Conservation (phyloP, 2,888 invertebrate genomes). For the Diploptera punctata region DNA sequence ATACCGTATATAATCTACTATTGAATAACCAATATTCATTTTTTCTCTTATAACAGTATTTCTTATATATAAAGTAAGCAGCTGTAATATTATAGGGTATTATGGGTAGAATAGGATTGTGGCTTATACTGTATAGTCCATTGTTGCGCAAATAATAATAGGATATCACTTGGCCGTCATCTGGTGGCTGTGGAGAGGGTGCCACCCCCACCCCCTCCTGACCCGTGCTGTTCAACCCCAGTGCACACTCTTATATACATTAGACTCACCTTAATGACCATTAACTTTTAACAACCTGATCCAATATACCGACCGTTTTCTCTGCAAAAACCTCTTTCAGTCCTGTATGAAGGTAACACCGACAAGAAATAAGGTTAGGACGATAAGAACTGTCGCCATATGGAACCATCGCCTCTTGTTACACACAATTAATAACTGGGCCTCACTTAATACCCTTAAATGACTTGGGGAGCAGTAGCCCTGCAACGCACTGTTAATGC, state of each 20-base stretch:
- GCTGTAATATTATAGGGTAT: too few species aligned
- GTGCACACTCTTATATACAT: not conserved
- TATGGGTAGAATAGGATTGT: too few species aligned
- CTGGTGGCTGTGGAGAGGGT: constrained; percentile 6
- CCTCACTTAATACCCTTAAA: too few species aligned
- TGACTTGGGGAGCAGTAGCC: too few species aligned
- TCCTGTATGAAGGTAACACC: not conserved
- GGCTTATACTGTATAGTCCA: too few species aligned
- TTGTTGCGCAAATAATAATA: not conserved
- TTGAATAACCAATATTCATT: too few species aligned
- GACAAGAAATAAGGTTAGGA: not conserved
- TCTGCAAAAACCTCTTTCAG: constrained; percentile 14
- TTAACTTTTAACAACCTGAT: constrained; percentile 19
- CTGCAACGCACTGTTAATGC: too few species aligned
- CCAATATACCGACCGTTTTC: constrained; percentile 16
- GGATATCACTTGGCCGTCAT: not conserved
- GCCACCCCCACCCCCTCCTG: too few species aligned
- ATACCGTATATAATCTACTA: too few species aligned
- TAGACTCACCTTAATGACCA: not conserved
- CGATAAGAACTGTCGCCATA: constrained; percentile 6
- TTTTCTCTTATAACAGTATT: too few species aligned
- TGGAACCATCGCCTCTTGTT: not conserved
- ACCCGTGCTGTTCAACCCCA: not conserved
- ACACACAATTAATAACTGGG: too few species aligned
- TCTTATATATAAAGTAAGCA: too few species aligned